A percentile compares a stretch with the other conserved stretches of the same genome.
These are phyloP conservation scores for Nothoprocta perdicaria DNA, from an alignment of 2,113 vertebrate species.

Conservation along the genomic window DNA sequence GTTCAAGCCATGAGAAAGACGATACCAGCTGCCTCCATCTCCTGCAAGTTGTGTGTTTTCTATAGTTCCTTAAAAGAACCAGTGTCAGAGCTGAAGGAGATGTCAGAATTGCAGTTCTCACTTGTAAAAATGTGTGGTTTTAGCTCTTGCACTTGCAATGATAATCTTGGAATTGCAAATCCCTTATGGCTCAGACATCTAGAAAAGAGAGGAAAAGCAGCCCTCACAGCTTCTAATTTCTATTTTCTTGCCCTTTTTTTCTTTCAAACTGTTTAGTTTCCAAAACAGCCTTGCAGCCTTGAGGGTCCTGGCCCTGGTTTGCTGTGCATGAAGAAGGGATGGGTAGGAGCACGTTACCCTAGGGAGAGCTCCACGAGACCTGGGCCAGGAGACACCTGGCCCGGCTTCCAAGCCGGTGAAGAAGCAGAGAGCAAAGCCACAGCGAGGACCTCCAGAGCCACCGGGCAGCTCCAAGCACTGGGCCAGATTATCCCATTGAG, in stretches of 20 bases:
- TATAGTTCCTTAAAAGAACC: neutral
- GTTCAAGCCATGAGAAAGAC: neutral
- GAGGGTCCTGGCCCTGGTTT: neutral
- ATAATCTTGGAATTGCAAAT: neutral
- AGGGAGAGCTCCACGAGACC: neutral
- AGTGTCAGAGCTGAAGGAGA: neutral
- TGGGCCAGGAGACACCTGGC: neutral
- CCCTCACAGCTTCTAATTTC: neutral
- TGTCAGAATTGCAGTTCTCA: neutral
- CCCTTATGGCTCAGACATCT: neutral
- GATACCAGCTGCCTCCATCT: neutral
- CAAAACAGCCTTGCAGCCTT: neutral
- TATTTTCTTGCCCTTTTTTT: neutral
- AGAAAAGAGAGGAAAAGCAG: neutral
- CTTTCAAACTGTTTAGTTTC: neutral
- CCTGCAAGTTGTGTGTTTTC: neutral
- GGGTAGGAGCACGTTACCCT: accelerated
- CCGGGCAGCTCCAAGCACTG: neutral
- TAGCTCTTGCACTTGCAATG: neutral
- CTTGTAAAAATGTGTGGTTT: neutral
- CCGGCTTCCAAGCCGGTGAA: neutral
- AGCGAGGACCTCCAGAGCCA: accelerated
- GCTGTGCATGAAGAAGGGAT: neutral
- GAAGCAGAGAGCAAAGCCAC: neutral
- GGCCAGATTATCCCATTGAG: neutral